Conservation (phyloP, 2,888 invertebrate species). For the Pollenia amentaria region DNA sequence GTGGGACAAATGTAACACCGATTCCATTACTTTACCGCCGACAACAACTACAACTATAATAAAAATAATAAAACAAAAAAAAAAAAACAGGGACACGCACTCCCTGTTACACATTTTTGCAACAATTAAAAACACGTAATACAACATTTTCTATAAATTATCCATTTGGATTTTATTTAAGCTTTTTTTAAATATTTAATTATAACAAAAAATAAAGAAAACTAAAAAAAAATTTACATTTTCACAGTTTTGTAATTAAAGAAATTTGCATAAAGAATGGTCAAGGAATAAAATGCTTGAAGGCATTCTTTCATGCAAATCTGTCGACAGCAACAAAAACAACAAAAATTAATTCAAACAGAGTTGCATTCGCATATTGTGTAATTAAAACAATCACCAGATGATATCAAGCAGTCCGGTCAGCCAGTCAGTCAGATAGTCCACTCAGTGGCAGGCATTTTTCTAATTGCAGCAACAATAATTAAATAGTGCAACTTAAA, state of each 20-base stretch:
- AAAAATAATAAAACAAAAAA: not conserved
- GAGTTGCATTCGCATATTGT: constrained; percentile 44
- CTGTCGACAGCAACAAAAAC: not conserved
- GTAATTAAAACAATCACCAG: constrained; percentile 71
- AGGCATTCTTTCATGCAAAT: constrained; percentile 79
- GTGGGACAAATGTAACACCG: constrained; percentile 25
- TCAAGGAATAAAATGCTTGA: constrained; percentile 60
- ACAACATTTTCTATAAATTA: constrained; percentile 37
- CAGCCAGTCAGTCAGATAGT: not conserved
- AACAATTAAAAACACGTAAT: constrained; percentile 71
- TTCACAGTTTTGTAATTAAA: constrained; percentile 83
- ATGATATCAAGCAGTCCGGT: constrained; percentile 32
- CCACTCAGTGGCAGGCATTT: constrained; percentile 31
- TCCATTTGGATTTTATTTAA: constrained; percentile 36
- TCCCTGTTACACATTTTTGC: constrained; percentile 51
- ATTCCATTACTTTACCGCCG: constrained; percentile 32
- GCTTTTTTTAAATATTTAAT: constrained; percentile 35
- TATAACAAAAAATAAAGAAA: constrained; percentile 10
- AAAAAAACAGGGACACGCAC: constrained; percentile 43
- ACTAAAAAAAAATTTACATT: constrained; percentile 71
- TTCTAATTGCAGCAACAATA: constrained; percentile 57
- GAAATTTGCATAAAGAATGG: constrained; percentile 81
- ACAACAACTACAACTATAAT: not conserved
- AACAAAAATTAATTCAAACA: not conserved
- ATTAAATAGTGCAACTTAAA: constrained; percentile 55